Conservation (phyloP, 2,888 invertebrate genomes). For the Phyllotreta cruciferae region DNA sequence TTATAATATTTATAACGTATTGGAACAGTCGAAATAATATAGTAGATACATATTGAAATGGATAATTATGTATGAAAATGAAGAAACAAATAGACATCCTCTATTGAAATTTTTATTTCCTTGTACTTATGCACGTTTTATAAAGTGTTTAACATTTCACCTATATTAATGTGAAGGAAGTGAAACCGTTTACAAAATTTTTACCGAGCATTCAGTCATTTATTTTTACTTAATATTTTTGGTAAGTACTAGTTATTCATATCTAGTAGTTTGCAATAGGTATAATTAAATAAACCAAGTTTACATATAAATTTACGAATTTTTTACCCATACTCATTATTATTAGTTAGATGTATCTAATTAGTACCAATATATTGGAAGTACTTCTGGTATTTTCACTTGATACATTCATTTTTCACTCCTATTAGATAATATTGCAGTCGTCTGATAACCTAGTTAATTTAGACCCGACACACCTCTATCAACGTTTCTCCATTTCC, state of each 20-base stretch:
- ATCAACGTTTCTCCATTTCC: slow-evolving; percentile 9
- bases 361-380: not conserved
- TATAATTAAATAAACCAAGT: not conserved
- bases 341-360: not conserved
- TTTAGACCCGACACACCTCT: slow-evolving; percentile 13
- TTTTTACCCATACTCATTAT: no score
- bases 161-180: slow-evolving; percentile 23
- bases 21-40: slow-evolving; percentile 10
- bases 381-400: not conserved
- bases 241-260: not conserved
- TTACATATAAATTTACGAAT: no score
- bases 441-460: not conserved
- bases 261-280: not conserved
- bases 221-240: slow-evolving; percentile 8
- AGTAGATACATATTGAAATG: slow-evolving; percentile 29
- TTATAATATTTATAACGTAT: slow-evolving; percentile 31
- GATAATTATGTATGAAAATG: slow-evolving; percentile 24
- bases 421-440: slow-evolving; percentile 12
- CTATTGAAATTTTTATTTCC: slow-evolving; percentile 25
- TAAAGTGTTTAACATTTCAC: slow-evolving; percentile 23
- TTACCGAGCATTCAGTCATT: slow-evolving; percentile 13
- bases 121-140: slow-evolving; percentile 16
- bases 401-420: not conserved
- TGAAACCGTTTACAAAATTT: slow-evolving; percentile 20
- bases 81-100: slow-evolving; percentile 25